phyloP scores from a whole-genome alignment of 2,797 vertebrate genomes.

The Eulemur rubriventer region DNA sequence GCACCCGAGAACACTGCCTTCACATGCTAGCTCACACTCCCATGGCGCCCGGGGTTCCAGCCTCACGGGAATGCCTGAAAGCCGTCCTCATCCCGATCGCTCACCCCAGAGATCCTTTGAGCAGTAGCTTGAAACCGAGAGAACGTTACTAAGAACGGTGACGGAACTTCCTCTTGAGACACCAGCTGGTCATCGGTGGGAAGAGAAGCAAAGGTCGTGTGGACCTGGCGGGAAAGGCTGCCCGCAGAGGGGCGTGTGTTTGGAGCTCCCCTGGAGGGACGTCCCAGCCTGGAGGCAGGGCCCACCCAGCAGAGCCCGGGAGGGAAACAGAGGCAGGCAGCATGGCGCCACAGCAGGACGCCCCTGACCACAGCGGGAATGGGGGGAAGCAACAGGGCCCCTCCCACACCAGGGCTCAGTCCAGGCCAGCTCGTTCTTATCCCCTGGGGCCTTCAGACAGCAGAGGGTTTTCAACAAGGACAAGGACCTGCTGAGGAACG shows the following conservation, averaged over 20 bases:
- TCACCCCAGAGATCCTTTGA: not conserved
- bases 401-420: not conserved
- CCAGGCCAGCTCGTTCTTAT: too few relatives aligned
- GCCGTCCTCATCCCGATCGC: not conserved
- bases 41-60: accelerated
- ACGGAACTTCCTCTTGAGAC: too few relatives aligned
- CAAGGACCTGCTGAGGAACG: not conserved
- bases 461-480: not conserved
- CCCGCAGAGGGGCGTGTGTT: accelerated
- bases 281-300: not conserved
- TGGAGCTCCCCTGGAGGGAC: not conserved
- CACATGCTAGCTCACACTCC: not conserved
- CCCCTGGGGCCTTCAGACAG: not conserved
- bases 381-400: not conserved
- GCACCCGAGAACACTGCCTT: not conserved
- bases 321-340: not conserved
- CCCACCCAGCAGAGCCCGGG: not conserved
- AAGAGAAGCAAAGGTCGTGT: not conserved
- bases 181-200: too few relatives aligned
- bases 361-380: too few relatives aligned
- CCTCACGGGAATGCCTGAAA: not conserved
- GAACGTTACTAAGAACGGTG: too few relatives aligned
- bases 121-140: too few relatives aligned
- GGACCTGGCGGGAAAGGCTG: not conserved
- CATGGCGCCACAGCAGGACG: too few relatives aligned